Evolutionary conservation across 2,113 vertebrate genomes (phyloP).

Genomic region (Nothocercus julius): DNA sequence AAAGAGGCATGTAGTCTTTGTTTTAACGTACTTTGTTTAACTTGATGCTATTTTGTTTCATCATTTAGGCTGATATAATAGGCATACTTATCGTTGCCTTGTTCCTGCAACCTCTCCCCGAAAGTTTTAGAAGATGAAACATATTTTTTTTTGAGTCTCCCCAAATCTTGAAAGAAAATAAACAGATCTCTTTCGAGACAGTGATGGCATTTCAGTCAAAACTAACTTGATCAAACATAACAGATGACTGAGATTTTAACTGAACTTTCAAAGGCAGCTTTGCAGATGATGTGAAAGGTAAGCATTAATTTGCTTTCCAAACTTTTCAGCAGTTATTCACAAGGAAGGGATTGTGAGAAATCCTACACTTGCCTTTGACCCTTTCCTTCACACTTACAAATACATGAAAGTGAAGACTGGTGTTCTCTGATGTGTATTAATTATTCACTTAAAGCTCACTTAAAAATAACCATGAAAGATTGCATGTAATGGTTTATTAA

Average conservation of each 20-base stretch:
- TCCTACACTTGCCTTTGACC: slow-evolving; percentile 18
- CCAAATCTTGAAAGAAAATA: neutral
- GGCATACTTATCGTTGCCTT: neutral
- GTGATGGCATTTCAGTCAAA: neutral
- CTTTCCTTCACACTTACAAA: neutral
- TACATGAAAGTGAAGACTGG: neutral
- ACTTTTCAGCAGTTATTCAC: slow-evolving; percentile 42
- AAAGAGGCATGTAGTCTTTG: neutral
- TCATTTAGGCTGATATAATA: neutral
- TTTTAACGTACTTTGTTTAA: neutral
- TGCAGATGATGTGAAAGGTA: slow-evolving; percentile 11
- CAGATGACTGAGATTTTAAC: neutral
- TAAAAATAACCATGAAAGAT: neutral
- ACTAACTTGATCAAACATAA: slow-evolving; percentile 12
- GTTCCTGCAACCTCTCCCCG: neutral
- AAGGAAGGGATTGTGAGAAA: slow-evolving; percentile 32
- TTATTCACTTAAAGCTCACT: slow-evolving; percentile 2
- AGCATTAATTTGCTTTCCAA: slow-evolving; percentile 41
- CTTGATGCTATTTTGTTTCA: neutral
- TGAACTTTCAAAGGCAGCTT: neutral
- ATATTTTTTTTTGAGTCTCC: neutral
- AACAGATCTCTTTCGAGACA: neutral
- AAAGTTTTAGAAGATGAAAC: neutral
- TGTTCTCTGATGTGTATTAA: neutral
- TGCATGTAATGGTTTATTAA: neutral